Percentiles rank a stretch among this genome's conserved stretches.
Evolutionary conservation across 2,888 invertebrate species (phyloP).

Genomic region (Noctua comes): DNA sequence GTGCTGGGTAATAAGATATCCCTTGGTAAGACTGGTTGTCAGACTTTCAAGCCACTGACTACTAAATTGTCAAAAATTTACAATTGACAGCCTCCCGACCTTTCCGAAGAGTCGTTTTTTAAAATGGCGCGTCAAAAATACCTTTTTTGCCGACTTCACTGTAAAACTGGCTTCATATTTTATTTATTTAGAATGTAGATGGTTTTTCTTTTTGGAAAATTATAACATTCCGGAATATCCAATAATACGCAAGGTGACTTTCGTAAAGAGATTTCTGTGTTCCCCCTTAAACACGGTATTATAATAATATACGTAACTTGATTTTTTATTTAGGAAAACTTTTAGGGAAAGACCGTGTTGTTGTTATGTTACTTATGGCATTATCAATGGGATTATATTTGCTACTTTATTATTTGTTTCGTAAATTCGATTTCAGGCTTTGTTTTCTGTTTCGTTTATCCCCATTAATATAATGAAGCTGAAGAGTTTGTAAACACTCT

Average conservation of each 20-base stretch:
- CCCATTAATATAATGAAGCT: not conserved
- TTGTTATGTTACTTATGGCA: not conserved
- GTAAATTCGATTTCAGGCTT: not conserved
- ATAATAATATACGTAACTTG: not conserved
- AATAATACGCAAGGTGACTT: not conserved
- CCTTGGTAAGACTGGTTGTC: too few species aligned
- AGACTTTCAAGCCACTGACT: too few species aligned
- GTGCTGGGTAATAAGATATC: too few species aligned
- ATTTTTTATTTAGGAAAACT: not conserved
- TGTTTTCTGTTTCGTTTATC: not conserved
- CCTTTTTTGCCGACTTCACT: not conserved
- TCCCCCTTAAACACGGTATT: not conserved
- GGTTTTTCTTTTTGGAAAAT: not conserved
- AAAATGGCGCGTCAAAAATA: not conserved
- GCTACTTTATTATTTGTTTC: not conserved
- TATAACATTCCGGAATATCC: not conserved
- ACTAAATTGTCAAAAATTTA: too few species aligned
- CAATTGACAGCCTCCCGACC: too few species aligned
- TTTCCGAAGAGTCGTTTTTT: not conserved
- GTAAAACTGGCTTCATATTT: not conserved
- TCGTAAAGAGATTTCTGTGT: not conserved
- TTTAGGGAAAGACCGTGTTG: not conserved
- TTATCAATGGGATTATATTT: not conserved
- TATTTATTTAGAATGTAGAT: not conserved
- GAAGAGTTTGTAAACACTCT: not conserved